phyloP scores from a whole-genome alignment of 1,140 invertebrate genomes.

The Hetaerina americana region DNA sequence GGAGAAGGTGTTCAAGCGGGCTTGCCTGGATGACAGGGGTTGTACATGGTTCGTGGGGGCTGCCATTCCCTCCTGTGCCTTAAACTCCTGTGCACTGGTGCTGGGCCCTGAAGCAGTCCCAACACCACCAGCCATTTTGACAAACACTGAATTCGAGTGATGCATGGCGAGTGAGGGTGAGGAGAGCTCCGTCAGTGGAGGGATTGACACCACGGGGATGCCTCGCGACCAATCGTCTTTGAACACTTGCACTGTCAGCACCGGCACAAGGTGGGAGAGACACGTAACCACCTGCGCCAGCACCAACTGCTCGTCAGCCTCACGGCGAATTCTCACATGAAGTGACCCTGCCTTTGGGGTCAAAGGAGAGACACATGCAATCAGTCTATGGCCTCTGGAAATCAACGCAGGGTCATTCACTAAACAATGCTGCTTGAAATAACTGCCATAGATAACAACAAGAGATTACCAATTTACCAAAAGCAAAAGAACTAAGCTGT shows the following conservation, averaged over 20 bases:
- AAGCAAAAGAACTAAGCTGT: too few species aligned
- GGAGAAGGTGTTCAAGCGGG: not conserved
- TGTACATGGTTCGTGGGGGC: too few species aligned
- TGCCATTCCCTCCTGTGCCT: not conserved
- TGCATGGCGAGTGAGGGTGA: not conserved
- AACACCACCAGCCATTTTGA: too few species aligned
- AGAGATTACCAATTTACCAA: too few species aligned
- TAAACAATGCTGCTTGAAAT: too few species aligned
- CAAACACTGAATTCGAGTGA: not conserved
- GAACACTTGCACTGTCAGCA: slow-evolving; percentile 45
- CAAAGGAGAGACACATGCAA: too few species aligned
- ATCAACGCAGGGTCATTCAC: too few species aligned
- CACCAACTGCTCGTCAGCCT: slow-evolving; percentile 52
- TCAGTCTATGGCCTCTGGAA: too few species aligned
- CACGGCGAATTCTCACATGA: slow-evolving; percentile 44
- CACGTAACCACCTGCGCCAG: slow-evolving; percentile 43
- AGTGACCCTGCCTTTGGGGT: slow-evolving; percentile 46
- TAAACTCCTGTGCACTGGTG: not conserved
- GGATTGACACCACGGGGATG: not conserved
- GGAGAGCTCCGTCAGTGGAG: not conserved
- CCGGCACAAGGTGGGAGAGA: slow-evolving; percentile 39
- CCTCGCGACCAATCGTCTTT: slow-evolving; percentile 34
- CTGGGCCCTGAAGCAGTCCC: not conserved
- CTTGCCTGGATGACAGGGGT: not conserved
- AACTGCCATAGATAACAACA: too few species aligned